Conservation (phyloP, 2,797 vertebrate species). For the Sebastiscus tertius region DNA sequence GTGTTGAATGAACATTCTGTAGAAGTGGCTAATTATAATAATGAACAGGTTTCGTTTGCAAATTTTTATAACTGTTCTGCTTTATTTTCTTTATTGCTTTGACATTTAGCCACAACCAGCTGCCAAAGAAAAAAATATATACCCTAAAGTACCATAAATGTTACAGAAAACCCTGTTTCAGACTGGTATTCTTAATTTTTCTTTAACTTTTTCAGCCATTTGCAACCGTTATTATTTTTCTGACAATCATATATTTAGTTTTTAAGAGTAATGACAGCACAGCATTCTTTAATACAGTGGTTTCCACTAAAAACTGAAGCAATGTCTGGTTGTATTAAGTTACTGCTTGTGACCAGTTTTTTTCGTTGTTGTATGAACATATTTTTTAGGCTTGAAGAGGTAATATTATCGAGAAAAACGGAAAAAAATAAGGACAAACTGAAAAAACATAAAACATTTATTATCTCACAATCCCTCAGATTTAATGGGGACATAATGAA, state of each 20-base stretch:
- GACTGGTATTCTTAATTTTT: not conserved
- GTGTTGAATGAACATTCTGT: conserved; percentile 21
- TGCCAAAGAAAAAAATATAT: not conserved
- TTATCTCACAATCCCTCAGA: not conserved
- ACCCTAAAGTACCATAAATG: not conserved
- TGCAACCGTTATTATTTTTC: not conserved
- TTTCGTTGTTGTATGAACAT: not conserved
- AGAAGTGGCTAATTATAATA: not conserved
- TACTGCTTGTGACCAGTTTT: not conserved
- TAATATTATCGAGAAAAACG: accelerated
- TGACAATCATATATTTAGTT: not conserved
- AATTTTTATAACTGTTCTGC: not conserved
- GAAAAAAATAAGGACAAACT: too few species aligned
- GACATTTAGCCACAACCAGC: not conserved
- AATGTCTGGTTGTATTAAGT: not conserved
- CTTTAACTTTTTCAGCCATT: not conserved
- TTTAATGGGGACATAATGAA: not conserved
- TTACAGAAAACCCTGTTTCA: not conserved
- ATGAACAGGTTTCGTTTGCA: not conserved
- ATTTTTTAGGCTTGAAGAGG: not conserved
- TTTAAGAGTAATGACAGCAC: not conserved
- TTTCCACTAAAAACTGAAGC: not conserved
- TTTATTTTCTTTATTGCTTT: not conserved
- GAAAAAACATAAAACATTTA: not conserved
- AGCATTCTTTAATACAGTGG: not conserved